A percentile compares a stretch with the other conserved stretches of the same genome.
phyloP scores from a whole-genome alignment of 2,797 vertebrate genomes.

The Ctenochaetus hawaiiensis region DNA sequence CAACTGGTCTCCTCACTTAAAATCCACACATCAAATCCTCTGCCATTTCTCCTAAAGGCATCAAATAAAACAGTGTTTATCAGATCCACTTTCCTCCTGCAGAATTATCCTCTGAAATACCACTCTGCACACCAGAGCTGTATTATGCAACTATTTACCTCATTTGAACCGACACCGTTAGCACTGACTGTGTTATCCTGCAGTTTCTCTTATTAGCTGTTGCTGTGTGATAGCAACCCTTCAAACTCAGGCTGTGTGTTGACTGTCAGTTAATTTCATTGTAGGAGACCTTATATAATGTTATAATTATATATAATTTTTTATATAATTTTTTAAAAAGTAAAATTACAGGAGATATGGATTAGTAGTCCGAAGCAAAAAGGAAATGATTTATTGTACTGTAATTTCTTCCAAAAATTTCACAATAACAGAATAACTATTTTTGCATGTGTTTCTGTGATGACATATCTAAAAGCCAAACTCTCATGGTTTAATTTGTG shows the following conservation, averaged over 20 bases:
- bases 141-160: slow-evolving; percentile 19
- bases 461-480: too few species aligned
- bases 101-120: neutral
- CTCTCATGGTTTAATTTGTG: too few species aligned
- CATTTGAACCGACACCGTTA: slow-evolving; percentile 8
- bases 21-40: neutral
- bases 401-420: too few species aligned
- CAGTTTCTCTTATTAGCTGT: neutral
- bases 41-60: neutral
- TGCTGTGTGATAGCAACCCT: neutral
- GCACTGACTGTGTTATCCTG: slow-evolving; percentile 1
- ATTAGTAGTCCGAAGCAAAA: too few species aligned
- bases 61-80: neutral
- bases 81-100: slow-evolving; percentile 14
- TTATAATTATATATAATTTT: too few species aligned
- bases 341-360: too few species aligned
- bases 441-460: too few species aligned
- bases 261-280: too few species aligned
- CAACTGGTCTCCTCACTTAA: neutral
- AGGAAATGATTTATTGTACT: too few species aligned
- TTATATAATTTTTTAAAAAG: too few species aligned
- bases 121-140: neutral
- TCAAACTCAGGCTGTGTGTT: neutral
- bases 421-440: too few species aligned
- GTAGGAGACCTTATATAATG: too few species aligned